These are phyloP conservation scores for Anaspis maculata DNA, from an alignment of 2,888 invertebrate species.

Conservation along the genomic window DNA sequence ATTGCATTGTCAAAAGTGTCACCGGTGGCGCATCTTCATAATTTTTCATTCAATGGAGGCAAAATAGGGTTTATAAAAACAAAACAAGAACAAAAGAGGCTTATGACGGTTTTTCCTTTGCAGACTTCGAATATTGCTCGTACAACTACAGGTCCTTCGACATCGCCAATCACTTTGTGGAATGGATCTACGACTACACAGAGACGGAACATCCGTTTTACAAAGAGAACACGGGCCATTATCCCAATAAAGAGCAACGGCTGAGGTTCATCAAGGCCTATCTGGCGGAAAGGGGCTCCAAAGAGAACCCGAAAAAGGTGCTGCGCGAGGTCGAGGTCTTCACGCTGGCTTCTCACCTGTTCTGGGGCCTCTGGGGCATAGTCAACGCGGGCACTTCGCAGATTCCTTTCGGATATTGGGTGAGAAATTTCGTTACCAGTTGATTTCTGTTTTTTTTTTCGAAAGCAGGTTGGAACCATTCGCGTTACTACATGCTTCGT, in stretches of 20 bases:
- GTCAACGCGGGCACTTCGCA: constrained; percentile 80
- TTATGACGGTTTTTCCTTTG: constrained; percentile 12
- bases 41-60: constrained; percentile 1
- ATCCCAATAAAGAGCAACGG: constrained; percentile 73
- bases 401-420: constrained; percentile 93
- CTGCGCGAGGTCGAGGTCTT: constrained; percentile 71
- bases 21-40: too few species aligned
- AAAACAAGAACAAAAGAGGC: background rate
- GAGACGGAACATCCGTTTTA: constrained; percentile 70
- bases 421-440: too few species aligned
- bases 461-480: too few species aligned
- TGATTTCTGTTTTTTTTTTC: too few species aligned
- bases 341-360: constrained; percentile 79
- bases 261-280: constrained; percentile 51
- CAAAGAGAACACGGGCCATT: constrained; percentile 55
- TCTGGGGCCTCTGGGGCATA: constrained; percentile 91
- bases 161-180: constrained; percentile 89
- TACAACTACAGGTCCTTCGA: constrained; percentile 93
- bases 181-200: constrained; percentile 87
- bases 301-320: constrained; percentile 32
- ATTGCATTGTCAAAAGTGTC: too few species aligned
- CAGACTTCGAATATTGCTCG: constrained; percentile 90
- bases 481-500: too few species aligned
- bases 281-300: constrained; percentile 38
- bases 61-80: background rate